A percentile compares a stretch with the other conserved stretches of the same genome.
Conservation (phyloP, 2,888 invertebrate genomes). For the Epirrhoe tristata region DNA sequence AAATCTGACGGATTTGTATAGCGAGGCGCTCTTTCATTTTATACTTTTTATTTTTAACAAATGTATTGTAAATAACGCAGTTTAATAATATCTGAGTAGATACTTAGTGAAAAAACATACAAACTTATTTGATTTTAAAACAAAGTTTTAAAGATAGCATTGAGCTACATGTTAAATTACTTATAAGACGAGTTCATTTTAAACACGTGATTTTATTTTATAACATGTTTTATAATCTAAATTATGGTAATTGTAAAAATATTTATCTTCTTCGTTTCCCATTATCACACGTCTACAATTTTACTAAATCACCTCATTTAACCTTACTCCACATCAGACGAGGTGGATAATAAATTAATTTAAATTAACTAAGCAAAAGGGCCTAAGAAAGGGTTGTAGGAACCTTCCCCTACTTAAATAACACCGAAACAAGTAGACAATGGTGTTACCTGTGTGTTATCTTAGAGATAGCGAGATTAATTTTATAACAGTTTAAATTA, state of each 20-base stretch:
- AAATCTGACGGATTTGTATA: conserved; percentile 61
- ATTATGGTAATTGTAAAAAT: not conserved
- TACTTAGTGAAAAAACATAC: too few relatives aligned
- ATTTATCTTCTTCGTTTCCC: not conserved
- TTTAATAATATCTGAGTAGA: not conserved
- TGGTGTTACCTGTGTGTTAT: conserved; percentile 28
- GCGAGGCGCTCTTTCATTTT: conserved; percentile 45
- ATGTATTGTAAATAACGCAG: not conserved
- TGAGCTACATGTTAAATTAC: too few relatives aligned
- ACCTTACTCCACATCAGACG: conserved; percentile 63
- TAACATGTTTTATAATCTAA: too few relatives aligned
- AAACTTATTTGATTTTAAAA: too few relatives aligned
- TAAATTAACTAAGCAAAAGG: conserved; percentile 78
- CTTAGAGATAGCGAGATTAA: conserved; percentile 7
- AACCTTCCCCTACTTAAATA: conserved; percentile 74
- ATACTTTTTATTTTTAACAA: conserved; percentile 14
- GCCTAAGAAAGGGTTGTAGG: conserved; percentile 73
- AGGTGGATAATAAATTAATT: conserved; percentile 75
- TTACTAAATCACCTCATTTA: conserved; percentile 60
- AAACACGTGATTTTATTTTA: too few relatives aligned
- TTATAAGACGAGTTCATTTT: too few relatives aligned
- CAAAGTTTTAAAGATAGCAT: too few relatives aligned
- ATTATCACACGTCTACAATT: conserved; percentile 39
- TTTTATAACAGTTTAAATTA: conserved; percentile 2
- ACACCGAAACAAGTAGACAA: conserved; percentile 70